Base-by-base conservation (phyloP, 2,888 invertebrate genomes). In the Drosophila rubida region DNA sequence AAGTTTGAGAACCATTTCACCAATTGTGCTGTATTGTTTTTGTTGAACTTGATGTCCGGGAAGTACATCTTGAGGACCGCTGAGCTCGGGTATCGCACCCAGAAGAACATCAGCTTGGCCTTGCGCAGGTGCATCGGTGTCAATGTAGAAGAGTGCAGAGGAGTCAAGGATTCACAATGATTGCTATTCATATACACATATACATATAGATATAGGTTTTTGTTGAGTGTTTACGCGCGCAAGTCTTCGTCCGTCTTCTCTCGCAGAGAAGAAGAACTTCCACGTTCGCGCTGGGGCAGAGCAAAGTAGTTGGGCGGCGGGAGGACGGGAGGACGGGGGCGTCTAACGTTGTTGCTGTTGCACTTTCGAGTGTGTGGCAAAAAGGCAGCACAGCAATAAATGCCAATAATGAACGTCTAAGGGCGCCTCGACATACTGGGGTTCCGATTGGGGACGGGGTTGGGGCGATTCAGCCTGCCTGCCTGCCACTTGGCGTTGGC, bases 1-100 rank as follows among this genome's bases (percentile, higher is more conserved):
- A 99, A 99, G 93, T 99, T 99, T 91, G 99, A 99, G 96, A 99
- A 99, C 99, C 99, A 99, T 93, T 99, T 99, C 94, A 99, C 99
- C 92, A 99, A 96, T 94, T 99, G 99, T 91, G 99, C 99, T 83
- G 99, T 99, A 94, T 99, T 99, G 94, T 99, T 99, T 94, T 99
- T 99, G 95, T 99, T 99, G 95, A 99, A 99, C 93, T 98, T 98
- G 94, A 99, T 99, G 94, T 99, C 99, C 41, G 99, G 99, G 95
- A 99, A 99, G 95, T 98, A 99, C 96, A 98, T 98, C 94, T 99
- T 99, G 93, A 99, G 96, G 87, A 99, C 97, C 90, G 98, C 97
- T 72, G 99, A 99, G 93, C 98, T 98, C 70, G 99, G 99, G 93
- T 99, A 99, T 90, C 99, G 95, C 89, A 98, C 98, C 97, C 98